Conservation (phyloP, 1,140 invertebrate species). For the Drosophila melanogaster region Release_6_plus_ISO1_MT NT_033779.5:15640501-15641000, state of each 20-base stretch:
- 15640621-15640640: constrained; percentile 46
- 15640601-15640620: constrained; percentile 43
- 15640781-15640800: constrained; percentile 53
- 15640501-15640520: too few relatives aligned
- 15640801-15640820: constrained; percentile 30
- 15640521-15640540: constrained; percentile 14
- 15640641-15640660: constrained; percentile 31
- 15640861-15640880: constrained; percentile 61
- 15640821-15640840: constrained; percentile 42
- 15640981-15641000: constrained; percentile 66
- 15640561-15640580: constrained; percentile 50
- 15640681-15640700: constrained; percentile 61
- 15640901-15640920: constrained; percentile 72
- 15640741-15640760: constrained; percentile 28
- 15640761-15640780: constrained; percentile 53
- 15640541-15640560: background rate
- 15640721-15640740: constrained; percentile 80
- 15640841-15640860: constrained; percentile 41
- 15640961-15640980: constrained; percentile 19
- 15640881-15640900: constrained; percentile 83
- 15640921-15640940: constrained; percentile 21
- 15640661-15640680: constrained; percentile 33
- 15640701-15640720: constrained; percentile 80
- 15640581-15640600: constrained; percentile 42
- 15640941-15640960: constrained; percentile 69